A percentile compares a stretch with the other conserved stretches of the same genome.
Evolutionary conservation across 2,797 vertebrate species (phyloP).

Genomic region (Nyctibius grandis): DNA sequence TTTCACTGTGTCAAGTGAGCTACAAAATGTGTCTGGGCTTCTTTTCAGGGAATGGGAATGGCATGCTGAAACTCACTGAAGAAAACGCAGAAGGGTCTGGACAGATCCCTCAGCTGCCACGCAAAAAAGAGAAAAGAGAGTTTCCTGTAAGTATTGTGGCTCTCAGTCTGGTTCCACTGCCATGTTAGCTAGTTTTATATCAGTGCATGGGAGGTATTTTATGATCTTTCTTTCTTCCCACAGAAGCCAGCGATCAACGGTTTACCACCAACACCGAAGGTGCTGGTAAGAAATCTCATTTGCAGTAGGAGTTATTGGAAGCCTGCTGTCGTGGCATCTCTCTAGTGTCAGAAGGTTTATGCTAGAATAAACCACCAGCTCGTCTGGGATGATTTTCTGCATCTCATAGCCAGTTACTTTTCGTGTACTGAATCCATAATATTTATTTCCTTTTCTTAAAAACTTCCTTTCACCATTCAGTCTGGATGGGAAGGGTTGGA

Average conservation of each 20-base stretch:
- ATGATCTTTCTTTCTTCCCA: background rate
- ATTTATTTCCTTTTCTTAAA: background rate
- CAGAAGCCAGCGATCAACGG: slow-evolving; percentile 97
- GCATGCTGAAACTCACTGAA: slow-evolving; percentile 78
- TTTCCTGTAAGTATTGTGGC: slow-evolving; percentile 82
- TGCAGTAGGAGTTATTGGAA: background rate
- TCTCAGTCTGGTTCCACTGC: background rate
- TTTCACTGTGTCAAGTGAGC: background rate
- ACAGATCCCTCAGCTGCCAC: slow-evolving; percentile 78
- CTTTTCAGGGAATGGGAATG: slow-evolving; percentile 82
- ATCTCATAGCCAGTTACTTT: background rate
- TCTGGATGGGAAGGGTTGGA: background rate
- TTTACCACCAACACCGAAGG: slow-evolving; percentile 96
- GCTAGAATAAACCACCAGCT: background rate
- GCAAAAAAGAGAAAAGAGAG: slow-evolving; percentile 91
- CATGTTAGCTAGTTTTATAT: background rate
- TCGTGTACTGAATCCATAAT: background rate
- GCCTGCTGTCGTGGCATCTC: background rate
- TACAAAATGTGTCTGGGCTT: background rate
- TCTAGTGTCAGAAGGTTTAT: background rate
- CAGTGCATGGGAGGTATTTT: background rate
- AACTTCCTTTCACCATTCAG: background rate
- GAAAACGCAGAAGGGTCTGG: slow-evolving; percentile 75
- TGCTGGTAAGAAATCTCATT: slow-evolving; percentile 85
- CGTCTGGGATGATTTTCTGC: background rate